Evolutionary conservation across 2,113 vertebrate genomes (phyloP), one percentile per base, ranked within the genome.

Genomic region (Microcebus griseorufus): DNA sequence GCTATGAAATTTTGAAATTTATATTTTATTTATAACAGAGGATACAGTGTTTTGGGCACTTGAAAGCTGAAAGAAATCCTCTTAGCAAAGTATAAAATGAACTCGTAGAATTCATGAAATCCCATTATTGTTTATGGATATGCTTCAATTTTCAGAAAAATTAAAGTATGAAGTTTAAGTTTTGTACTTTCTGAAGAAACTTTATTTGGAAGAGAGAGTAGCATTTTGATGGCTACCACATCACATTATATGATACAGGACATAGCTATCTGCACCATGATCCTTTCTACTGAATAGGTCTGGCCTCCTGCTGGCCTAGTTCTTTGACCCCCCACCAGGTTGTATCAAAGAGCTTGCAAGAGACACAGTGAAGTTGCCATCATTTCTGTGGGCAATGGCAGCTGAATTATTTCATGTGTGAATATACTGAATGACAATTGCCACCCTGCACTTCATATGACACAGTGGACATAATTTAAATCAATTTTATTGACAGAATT

Each of bases 401-500:
- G 83, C 69, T 96, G 78, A 84, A 34, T 96, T 94, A 93, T 86
- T 94, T 76, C 37, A 70, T 69, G 25, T 88, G 27, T 82, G 70
- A 90, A 55, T 86, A 82, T 82, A 86, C 27, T 39, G 16, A 29
- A n/a, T 82, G 45, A 90, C 78, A 72, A 27, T 84, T 67, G 29
- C 29, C 72, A 90, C 6, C 16, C 42, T 17, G 16, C 39, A 39
- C 25, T 80, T 89, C 80, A 32, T 78, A 14, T 89, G n/a, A 83
- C n/a, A 53, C 1, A 27, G 2, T 60, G 37, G 51, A 51, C n/a
- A 67, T 67, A 48, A 25, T 82, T 96, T 96, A 81, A 73, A 45
- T 95, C 25, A 94, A 17, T 82, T 73, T 84, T 79, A 11, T 65
- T 94, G 82, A 76, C 23, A 95, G 29, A 83, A 75, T 80, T 84